These are phyloP conservation scores for Ciconia boyciana DNA, from an alignment of 2,113 vertebrate species.

Conservation along the genomic window DNA sequence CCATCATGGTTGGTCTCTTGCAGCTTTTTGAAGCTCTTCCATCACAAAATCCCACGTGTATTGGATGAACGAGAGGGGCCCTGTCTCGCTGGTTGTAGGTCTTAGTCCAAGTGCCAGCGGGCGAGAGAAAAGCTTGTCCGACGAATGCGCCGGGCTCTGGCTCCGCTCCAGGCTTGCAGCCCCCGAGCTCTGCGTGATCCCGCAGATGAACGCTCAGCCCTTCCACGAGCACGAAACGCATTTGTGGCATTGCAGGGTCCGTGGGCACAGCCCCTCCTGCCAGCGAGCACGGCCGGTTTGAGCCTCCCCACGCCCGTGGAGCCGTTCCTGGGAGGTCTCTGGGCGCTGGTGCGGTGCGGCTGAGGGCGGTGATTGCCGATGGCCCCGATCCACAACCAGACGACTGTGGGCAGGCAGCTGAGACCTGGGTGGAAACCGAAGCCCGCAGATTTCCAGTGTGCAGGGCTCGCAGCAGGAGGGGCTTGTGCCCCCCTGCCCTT, in stretches of 20 bases:
- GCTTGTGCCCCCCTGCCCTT: too few relatives aligned
- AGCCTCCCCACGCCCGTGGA: fast-evolving
- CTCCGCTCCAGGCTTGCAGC: not conserved
- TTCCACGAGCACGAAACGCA: fast-evolving
- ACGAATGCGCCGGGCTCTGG: fast-evolving
- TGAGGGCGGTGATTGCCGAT: fast-evolving
- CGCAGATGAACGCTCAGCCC: fast-evolving
- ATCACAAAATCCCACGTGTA: fast-evolving
- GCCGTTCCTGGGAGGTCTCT: fast-evolving
- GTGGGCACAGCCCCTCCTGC: too few relatives aligned
- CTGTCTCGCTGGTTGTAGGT: not conserved
- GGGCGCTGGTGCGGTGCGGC: fast-evolving
- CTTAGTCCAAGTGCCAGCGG: not conserved
- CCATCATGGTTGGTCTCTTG: fast-evolving
- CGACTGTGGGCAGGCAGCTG: not conserved
- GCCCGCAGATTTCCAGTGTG: fast-evolving
- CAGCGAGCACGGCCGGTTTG: fast-evolving
- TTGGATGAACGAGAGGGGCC: not conserved
- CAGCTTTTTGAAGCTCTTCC: not conserved
- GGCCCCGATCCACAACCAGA: not conserved
- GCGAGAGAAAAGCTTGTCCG: fast-evolving
- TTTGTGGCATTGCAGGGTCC: not conserved
- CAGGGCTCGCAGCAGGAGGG: not conserved
- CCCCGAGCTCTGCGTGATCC: fast-evolving
- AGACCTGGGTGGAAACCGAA: not conserved